A percentile compares a stretch with the other conserved stretches of the same genome.
These are phyloP conservation scores for Heteromormyrus szaboi DNA, from an alignment of 2,797 vertebrate genomes.

Conservation along the genomic window DNA sequence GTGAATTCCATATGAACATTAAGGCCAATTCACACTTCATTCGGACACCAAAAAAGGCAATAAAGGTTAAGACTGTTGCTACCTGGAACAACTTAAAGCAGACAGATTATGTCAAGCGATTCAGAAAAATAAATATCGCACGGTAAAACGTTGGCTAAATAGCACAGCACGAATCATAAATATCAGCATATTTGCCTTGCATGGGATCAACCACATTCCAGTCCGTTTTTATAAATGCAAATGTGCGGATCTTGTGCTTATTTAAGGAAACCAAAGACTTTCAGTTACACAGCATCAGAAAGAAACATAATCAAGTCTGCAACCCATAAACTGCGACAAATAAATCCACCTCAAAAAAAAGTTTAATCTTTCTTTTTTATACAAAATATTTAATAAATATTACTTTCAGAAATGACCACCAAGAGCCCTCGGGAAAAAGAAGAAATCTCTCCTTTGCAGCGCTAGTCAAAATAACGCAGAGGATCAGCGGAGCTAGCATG, in stretches of 20 bases:
- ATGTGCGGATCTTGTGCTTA: not conserved
- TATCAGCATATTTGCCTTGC: not conserved
- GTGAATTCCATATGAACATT: not conserved
- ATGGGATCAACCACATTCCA: not conserved
- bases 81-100: not conserved
- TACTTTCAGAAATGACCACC: conserved; percentile 69
- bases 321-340: not conserved
- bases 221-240: not conserved
- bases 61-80: not conserved
- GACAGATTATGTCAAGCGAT: not conserved
- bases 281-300: not conserved
- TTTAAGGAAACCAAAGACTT: not conserved
- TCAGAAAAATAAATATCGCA: not conserved
- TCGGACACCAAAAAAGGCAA: not conserved
- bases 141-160: not conserved
- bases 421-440: conserved; percentile 69
- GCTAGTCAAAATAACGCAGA: conserved; percentile 67
- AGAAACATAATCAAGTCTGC: not conserved
- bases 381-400: conserved; percentile 85
- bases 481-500: conserved; percentile 60
- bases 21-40: not conserved
- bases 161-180: not conserved
- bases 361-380: conserved; percentile 51
- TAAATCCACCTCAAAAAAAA: conserved; percentile 21
- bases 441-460: conserved; percentile 68